Base-by-base conservation (phyloP, 1,140 invertebrate genomes). In the Papilio helenus region DNA sequence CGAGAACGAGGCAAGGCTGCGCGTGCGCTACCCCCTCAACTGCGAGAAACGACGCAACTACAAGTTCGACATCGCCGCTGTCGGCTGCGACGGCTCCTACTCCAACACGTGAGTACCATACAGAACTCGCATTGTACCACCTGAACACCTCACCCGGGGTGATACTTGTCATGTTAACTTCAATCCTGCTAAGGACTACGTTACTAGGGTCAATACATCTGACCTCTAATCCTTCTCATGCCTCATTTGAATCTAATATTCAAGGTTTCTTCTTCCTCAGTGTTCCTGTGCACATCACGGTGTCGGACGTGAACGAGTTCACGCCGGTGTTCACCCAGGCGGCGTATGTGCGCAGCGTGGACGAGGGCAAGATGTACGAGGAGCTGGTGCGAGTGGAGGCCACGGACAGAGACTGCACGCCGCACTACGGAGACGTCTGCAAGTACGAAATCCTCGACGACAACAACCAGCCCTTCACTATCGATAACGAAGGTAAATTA, bases 281-380 rank as follows among this genome's bases (percentile, higher is more conserved):
- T 88, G 98, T 98, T 0, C 98, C 98, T 79, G 98, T 99, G 49
- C 97, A 98, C 93, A 98, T 99, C 84, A 97, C 97, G n/a, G 98
- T 99, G 74, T 97, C 98, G 61, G 98, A 99, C 94, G 98, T 99
- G 78, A 99, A 99, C 95, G 98, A 99, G 88, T 99, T 97, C 93
- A 96, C 98, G 9, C 98, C 98, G 2, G 97, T 97, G 61, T 99
- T 99, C 94, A 94, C 97, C 20, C 97, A 98, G 87, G 97, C 97
- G n/a, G 97, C 97, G 29, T 98, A 98, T 92, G 97, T 98, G 20
- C 97, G 97, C 79, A 97, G 98, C 81, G 97, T 99, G 9, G 98
- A 99, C 92, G 99, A 99, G 90, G 98, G 98, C 9, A 96, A 97
- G 14, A 94, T 99, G 14, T 98, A 98, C 92, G 97, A 98, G 86